Conservation (phyloP, 2,797 vertebrate species). For the Macroramphosus scolopax region DNA sequence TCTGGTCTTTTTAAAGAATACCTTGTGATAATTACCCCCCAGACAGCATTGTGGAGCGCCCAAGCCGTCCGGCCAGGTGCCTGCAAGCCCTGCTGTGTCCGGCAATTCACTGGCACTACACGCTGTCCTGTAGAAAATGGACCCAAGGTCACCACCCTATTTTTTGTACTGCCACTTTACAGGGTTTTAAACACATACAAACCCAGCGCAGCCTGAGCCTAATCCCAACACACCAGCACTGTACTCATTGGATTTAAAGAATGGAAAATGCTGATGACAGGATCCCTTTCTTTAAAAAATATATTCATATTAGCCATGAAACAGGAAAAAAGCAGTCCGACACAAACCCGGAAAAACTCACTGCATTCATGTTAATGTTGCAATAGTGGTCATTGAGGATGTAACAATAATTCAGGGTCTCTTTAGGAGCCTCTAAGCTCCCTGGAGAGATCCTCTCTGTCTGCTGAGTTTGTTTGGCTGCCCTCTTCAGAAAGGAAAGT, state of each 20-base stretch:
- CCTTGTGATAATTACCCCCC: conserved; percentile 98
- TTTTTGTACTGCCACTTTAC: conserved; percentile 74
- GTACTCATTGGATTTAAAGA: not conserved
- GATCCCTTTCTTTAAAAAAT: no score
- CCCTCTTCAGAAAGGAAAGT: conserved; percentile 48
- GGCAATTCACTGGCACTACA: conserved; percentile 86
- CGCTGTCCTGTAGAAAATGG: conserved; percentile 81
- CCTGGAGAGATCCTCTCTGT: conserved; percentile 33
- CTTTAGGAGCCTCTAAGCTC: conserved; percentile 29
- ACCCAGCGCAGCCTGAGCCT: not conserved
- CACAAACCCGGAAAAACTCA: not conserved
- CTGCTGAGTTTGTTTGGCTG: conserved; percentile 36
- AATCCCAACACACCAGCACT: not conserved
- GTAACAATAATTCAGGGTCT: conserved; percentile 26
- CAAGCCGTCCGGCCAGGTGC: conserved; percentile 95
- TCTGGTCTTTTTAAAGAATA: conserved; percentile 99
- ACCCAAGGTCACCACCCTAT: conserved; percentile 88
- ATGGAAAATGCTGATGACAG: not conserved
- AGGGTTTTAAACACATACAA: conserved; percentile 84
- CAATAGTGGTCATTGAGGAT: conserved; percentile 48
- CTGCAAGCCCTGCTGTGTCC: conserved; percentile 90
- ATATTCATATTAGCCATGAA: no score
- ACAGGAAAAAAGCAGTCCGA: no score
- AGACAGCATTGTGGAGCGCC: conserved; percentile 93
- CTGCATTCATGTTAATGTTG: conserved; percentile 15